A percentile compares a stretch with the other conserved stretches of the same genome.
phyloP scores from a whole-genome alignment of 2,888 invertebrate species.

The Ophion ventricosus region DNA sequence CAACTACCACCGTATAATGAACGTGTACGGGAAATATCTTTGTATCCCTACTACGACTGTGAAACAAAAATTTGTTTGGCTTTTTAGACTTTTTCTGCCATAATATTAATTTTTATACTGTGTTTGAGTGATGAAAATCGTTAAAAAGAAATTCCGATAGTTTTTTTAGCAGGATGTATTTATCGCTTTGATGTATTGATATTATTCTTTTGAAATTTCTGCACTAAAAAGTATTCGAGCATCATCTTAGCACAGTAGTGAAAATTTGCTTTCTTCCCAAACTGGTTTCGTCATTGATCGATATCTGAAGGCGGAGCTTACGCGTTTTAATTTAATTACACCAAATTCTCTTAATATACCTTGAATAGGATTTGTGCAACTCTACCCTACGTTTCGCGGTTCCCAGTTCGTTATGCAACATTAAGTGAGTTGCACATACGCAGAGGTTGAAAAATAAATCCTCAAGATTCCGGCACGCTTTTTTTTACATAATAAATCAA shows the following conservation, averaged over 20 bases:
- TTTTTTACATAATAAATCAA: neutral
- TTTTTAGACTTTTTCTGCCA: too few species aligned
- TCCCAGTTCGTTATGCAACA: neutral
- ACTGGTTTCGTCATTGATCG: neutral
- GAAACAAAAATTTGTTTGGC: too few species aligned
- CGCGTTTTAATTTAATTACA: conserved; percentile 9
- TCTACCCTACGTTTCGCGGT: neutral
- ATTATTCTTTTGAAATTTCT: too few species aligned
- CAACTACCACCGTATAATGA: too few species aligned
- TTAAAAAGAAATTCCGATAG: too few species aligned
- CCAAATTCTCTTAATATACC: conserved; percentile 2
- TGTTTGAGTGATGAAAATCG: too few species aligned
- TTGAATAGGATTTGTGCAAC: neutral
- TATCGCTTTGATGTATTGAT: too few species aligned
- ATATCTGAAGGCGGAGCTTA: conserved; percentile 1
- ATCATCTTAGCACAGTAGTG: neutral
- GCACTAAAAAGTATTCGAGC: neutral
- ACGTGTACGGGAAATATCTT: too few species aligned
- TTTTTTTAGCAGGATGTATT: neutral
- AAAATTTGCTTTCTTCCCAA: neutral
- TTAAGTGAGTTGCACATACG: neutral
- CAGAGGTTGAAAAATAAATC: neutral
- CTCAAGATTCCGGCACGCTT: neutral
- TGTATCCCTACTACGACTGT: too few species aligned
- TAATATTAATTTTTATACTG: too few species aligned